Percentiles rank a stretch among this genome's conserved stretches.
phyloP scores from a whole-genome alignment of 2,797 vertebrate genomes.

The Gephyroberyx darwinii region DNA sequence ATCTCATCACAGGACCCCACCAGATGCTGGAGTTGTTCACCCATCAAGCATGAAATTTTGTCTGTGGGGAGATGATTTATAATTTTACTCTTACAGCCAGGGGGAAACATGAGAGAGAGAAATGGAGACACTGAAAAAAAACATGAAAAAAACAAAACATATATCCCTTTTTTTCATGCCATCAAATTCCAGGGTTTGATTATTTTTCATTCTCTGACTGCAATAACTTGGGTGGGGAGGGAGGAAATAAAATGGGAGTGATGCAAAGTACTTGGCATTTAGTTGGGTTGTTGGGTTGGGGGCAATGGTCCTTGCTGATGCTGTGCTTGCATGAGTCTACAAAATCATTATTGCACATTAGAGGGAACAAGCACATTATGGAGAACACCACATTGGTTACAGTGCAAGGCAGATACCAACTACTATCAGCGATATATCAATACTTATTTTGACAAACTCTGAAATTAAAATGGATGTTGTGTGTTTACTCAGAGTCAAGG shows the following conservation, averaged over 20 bases:
- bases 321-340: constrained; percentile 52
- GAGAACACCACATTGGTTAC: background rate
- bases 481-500: constrained; percentile 9
- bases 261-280: constrained; percentile 42
- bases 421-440: constrained; percentile 27
- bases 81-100: constrained; percentile 73
- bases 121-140: constrained; percentile 22
- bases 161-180: constrained; percentile 36
- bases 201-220: constrained; percentile 62
- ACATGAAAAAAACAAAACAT: too few species aligned
- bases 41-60: constrained; percentile 81
- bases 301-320: constrained; percentile 55
- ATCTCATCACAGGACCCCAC: constrained; percentile 74
- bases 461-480: constrained; percentile 25
- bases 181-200: constrained; percentile 68
- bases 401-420: constrained; percentile 11
- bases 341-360: constrained; percentile 56
- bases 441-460: constrained; percentile 2
- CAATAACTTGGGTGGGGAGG: constrained; percentile 21
- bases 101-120: constrained; percentile 38
- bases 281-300: constrained; percentile 31
- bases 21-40: constrained; percentile 81
- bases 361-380: constrained; percentile 26
- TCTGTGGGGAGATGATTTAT: constrained; percentile 81
- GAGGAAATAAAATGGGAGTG: background rate